Evolutionary conservation across 2,888 invertebrate species (phyloP).

Genomic region (Megaustenia siamemsis): DNA sequence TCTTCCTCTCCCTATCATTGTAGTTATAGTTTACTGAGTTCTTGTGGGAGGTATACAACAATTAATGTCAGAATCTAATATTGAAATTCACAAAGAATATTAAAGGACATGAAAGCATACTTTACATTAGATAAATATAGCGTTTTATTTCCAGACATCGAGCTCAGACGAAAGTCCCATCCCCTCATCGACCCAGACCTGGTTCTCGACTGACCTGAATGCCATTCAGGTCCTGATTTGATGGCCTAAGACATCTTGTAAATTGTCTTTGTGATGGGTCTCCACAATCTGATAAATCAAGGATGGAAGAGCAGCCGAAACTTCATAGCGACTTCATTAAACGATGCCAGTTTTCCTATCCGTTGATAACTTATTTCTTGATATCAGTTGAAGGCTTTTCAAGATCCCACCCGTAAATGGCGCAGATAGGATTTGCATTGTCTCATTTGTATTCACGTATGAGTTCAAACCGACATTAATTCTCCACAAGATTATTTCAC

Average conservation of each 20-base stretch:
- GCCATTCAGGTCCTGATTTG: neutral
- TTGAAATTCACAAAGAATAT: no score
- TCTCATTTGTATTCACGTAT: constrained; percentile 32
- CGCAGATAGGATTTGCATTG: constrained; percentile 3
- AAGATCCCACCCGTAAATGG: neutral
- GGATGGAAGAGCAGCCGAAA: neutral
- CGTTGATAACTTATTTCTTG: neutral
- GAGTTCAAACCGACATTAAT: neutral
- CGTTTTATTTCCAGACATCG: neutral
- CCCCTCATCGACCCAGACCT: neutral
- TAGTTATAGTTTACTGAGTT: no score
- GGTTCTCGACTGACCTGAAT: neutral
- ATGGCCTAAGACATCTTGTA: constrained; percentile 24
- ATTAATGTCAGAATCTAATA: no score
- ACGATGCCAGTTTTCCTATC: constrained; percentile 28
- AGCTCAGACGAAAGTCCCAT: neutral
- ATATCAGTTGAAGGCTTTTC: constrained; percentile 6
- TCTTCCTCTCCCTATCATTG: no score
- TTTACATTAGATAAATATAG: no score
- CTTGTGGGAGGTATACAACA: no score
- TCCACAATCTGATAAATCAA: constrained; percentile 17
- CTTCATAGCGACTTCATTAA: constrained; percentile 30
- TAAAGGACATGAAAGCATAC: no score
- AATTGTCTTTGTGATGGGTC: constrained; percentile 34
- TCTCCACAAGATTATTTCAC: neutral